A percentile compares a stretch with the other conserved stretches of the same genome.
These are phyloP conservation scores for Xanthorhoe spadicearia DNA, from an alignment of 2,888 invertebrate genomes.

Conservation along the genomic window DNA sequence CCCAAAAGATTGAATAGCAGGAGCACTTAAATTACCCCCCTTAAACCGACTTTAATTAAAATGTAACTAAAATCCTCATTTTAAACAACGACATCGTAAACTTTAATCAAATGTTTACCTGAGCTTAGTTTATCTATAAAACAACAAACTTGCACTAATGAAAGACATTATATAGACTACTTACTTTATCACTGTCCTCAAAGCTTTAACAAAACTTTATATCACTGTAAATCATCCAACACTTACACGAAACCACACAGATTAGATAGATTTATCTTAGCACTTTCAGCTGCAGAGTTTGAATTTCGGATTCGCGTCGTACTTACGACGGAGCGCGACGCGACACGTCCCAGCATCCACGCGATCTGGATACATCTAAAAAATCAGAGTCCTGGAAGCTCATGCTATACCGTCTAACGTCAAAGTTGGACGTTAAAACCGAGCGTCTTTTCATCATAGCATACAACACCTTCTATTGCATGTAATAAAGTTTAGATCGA, in stretches of 20 bases:
- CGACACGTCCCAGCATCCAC: slow-evolving; percentile 70
- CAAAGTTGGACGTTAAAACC: slow-evolving; percentile 47
- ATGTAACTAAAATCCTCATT: slow-evolving; percentile 20
- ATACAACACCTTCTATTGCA: not conserved
- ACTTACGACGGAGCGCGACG: slow-evolving; percentile 38
- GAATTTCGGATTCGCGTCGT: slow-evolving; percentile 40
- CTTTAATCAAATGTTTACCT: slow-evolving; percentile 20
- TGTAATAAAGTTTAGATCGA: slow-evolving; percentile 36
- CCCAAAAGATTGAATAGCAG: slow-evolving; percentile 2
- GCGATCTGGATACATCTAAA: slow-evolving; percentile 77
- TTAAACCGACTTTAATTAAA: slow-evolving; percentile 1
- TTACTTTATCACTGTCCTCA: slow-evolving; percentile 48
- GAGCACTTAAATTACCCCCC: not conserved
- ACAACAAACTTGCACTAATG: slow-evolving; percentile 31
- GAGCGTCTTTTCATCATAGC: slow-evolving; percentile 2
- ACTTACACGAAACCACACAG: slow-evolving; percentile 54
- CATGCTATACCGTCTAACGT: slow-evolving; percentile 72
- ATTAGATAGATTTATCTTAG: slow-evolving; percentile 49
- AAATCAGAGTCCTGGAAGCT: slow-evolving; percentile 79
- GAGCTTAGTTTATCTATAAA: slow-evolving; percentile 17
- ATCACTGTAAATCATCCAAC: slow-evolving; percentile 53
- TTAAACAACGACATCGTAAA: slow-evolving; percentile 28
- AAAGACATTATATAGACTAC: slow-evolving; percentile 49
- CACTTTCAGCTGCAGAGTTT: slow-evolving; percentile 34
- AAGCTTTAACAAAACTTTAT: slow-evolving; percentile 49